phyloP scores from a whole-genome alignment of 2,113 vertebrate genomes.

The Mugil cephalus region DNA sequence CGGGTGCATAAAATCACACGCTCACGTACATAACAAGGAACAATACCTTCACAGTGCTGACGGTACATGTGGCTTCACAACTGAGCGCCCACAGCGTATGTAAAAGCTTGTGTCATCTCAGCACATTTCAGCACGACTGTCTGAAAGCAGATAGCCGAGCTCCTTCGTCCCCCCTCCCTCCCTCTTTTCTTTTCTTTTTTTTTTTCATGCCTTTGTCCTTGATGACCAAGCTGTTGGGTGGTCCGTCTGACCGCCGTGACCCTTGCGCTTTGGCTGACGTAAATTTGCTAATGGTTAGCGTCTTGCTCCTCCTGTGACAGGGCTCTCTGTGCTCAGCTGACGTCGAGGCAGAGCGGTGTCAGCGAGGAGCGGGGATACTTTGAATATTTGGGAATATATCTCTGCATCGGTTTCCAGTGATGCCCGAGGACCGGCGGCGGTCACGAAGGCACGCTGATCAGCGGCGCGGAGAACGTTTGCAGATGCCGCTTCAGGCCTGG shows the following conservation, averaged over 20 bases:
- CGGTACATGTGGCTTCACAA: slow-evolving; percentile 60
- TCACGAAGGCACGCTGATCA: slow-evolving; percentile 21
- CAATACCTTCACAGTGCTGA: slow-evolving; percentile 60
- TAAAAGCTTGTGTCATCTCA: slow-evolving; percentile 75
- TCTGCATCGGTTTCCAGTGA: background rate
- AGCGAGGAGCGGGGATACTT: background rate
- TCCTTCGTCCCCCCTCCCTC: slow-evolving; percentile 41
- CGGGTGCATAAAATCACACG: slow-evolving; percentile 20
- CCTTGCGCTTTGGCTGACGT: slow-evolving; percentile 70
- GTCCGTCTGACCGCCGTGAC: slow-evolving; percentile 77
- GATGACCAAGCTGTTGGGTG: slow-evolving; percentile 79
- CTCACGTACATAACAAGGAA: slow-evolving; percentile 40
- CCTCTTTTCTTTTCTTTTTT: slow-evolving; percentile 26
- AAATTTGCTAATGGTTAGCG: slow-evolving; percentile 78
- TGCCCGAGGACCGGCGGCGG: slow-evolving; percentile 18
- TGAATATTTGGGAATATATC: slow-evolving; percentile 57
- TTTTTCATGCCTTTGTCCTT: slow-evolving; percentile 73
- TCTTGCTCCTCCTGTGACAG: slow-evolving; percentile 65
- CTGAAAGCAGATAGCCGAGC: slow-evolving; percentile 68
- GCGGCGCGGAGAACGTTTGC: slow-evolving; percentile 19
- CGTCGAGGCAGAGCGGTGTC: slow-evolving; percentile 40
- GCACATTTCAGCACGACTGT: slow-evolving; percentile 66
- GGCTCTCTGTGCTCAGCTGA: slow-evolving; percentile 65
- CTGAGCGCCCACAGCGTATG: slow-evolving; percentile 60
- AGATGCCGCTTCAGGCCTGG: slow-evolving; percentile 28